These are phyloP conservation scores for Empis stercorea DNA, from an alignment of 2,888 invertebrate species.

Conservation along the genomic window DNA sequence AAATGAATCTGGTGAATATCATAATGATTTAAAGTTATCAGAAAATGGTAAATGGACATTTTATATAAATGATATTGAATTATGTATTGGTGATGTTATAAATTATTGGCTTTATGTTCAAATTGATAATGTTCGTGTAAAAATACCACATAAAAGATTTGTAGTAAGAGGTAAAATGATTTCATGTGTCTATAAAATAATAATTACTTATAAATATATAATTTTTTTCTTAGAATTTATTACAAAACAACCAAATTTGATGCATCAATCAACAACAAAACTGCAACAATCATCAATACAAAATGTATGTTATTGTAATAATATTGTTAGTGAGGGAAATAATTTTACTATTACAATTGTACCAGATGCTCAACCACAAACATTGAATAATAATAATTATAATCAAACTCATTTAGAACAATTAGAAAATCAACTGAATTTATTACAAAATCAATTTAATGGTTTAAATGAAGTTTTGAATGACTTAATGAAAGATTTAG, in stretches of 20 bases:
- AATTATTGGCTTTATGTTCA: constrained; percentile 46
- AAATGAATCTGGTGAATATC: constrained; percentile 42
- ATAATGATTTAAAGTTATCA: constrained; percentile 46
- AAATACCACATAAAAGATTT: too few species aligned
- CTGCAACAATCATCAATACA: too few species aligned
- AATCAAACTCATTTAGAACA: neutral
- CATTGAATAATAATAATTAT: too few species aligned
- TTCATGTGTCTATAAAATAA: too few species aligned
- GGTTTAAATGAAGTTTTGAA: neutral
- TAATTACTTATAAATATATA: too few species aligned
- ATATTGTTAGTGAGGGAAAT: neutral
- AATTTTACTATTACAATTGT: too few species aligned
- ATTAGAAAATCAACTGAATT: neutral
- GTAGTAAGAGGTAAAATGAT: too few species aligned
- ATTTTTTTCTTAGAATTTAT: neutral
- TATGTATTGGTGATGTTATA: constrained; percentile 48
- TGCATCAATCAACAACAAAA: too few species aligned
- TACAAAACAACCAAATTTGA: neutral
- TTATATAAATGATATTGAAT: constrained; percentile 39
- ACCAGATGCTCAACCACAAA: too few species aligned
- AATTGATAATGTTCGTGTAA: neutral
- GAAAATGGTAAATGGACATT: constrained; percentile 51
- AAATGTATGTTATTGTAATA: neutral
- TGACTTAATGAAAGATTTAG: neutral
- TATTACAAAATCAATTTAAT: neutral